These are phyloP conservation scores for Lagria hirta DNA, from an alignment of 2,888 invertebrate genomes.

Conservation along the genomic window DNA sequence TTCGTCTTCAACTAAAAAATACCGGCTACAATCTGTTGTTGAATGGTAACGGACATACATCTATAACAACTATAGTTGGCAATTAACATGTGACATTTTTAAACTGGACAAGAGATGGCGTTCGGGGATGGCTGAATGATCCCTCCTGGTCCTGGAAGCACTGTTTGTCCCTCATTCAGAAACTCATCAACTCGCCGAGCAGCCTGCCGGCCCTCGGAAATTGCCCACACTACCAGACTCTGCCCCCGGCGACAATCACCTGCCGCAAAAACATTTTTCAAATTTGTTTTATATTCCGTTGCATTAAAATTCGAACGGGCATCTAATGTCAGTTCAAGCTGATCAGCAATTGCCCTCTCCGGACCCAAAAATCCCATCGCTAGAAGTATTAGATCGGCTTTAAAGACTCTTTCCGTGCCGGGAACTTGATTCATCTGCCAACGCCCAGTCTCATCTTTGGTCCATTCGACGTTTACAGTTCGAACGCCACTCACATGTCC, in stretches of 20 bases:
- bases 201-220: slow-evolving; percentile 96
- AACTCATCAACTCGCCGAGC: slow-evolving; percentile 90
- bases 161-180: slow-evolving; percentile 72
- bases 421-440: slow-evolving; percentile 92
- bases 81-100: slow-evolving; percentile 30
- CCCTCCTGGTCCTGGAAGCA: slow-evolving; percentile 91
- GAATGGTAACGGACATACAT: slow-evolving; percentile 16
- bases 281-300: slow-evolving; percentile 88
- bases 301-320: slow-evolving; percentile 88
- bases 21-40: slow-evolving; percentile 19
- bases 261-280: slow-evolving; percentile 89
- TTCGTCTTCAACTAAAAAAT: slow-evolving; percentile 1
- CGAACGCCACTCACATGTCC: slow-evolving; percentile 90
- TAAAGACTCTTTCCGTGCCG: slow-evolving; percentile 76
- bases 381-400: slow-evolving; percentile 88
- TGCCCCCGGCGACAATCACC: slow-evolving; percentile 99
- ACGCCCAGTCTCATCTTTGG: slow-evolving; percentile 84
- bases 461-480: slow-evolving; percentile 91
- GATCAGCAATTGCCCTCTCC: slow-evolving; percentile 83
- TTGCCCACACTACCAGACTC: slow-evolving; percentile 98
- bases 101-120: slow-evolving; percentile 45
- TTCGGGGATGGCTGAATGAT: slow-evolving; percentile 61
- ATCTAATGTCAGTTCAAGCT: slow-evolving; percentile 79
- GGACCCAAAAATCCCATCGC: slow-evolving; percentile 99
- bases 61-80: slow-evolving; percentile 14